Conservation (phyloP, 1,140 invertebrate species). For the Himalopsyche phryganea region DNA sequence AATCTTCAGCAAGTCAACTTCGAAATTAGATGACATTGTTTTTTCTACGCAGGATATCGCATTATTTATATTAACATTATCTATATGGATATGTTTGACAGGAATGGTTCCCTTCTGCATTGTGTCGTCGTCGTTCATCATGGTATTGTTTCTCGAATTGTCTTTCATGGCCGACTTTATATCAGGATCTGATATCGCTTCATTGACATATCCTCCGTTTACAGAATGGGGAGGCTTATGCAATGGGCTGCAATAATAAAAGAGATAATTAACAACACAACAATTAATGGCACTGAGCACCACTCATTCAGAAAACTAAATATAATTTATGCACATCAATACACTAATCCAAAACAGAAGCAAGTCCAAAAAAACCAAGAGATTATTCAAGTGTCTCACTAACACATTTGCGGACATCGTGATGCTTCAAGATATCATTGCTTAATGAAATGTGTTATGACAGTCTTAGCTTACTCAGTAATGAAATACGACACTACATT, state of each 20-base stretch:
- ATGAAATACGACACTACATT: no score
- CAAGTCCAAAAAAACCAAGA: no score
- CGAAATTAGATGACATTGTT: constrained; percentile 36
- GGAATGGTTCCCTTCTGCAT: constrained; percentile 34
- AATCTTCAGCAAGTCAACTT: constrained; percentile 41
- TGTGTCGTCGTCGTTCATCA: constrained; percentile 38
- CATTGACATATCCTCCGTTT: constrained; percentile 72
- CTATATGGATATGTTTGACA: constrained; percentile 36
- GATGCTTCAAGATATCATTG: no score
- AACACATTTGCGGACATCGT: no score
- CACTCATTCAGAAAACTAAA: no score
- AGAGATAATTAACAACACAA: no score
- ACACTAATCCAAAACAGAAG: no score
- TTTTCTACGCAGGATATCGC: constrained; percentile 25
- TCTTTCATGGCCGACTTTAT: constrained; percentile 36
- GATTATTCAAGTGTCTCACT: no score
- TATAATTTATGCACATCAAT: no score
- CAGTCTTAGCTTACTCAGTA: no score
- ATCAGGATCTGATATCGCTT: constrained; percentile 60
- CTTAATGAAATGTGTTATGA: no score
- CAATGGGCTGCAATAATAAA: constrained; percentile 50
- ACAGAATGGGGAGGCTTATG: constrained; percentile 58
- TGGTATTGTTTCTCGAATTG: constrained; percentile 24
- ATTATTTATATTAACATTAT: constrained; percentile 35
- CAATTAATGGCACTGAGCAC: no score